Conservation (phyloP, 2,888 invertebrate genomes). For the Thymelicus acteon region DNA sequence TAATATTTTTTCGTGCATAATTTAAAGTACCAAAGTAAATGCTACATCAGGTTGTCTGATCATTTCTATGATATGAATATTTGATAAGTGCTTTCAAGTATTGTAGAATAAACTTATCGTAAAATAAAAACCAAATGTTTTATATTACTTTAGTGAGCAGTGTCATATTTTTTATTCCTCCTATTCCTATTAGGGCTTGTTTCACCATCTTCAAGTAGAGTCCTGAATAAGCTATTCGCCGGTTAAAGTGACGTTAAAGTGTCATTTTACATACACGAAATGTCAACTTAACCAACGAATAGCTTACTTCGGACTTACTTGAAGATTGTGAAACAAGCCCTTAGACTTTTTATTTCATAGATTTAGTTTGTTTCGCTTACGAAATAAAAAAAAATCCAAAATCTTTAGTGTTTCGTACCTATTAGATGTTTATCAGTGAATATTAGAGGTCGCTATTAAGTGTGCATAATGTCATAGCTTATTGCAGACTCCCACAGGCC, state of each 20-base stretch:
- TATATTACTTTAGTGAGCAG: neutral
- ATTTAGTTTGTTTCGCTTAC: no score
- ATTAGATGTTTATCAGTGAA: constrained; percentile 7
- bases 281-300: no score
- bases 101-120: neutral
- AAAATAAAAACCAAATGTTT: neutral
- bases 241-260: no score
- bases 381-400: no score
- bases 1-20: constrained; percentile 14
- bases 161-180: no score
- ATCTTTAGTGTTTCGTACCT: constrained; percentile 6
- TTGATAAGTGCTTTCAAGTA: neutral
- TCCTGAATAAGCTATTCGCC: no score
- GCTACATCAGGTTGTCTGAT: neutral
- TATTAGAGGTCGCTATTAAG: constrained; percentile 17
- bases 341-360: no score
- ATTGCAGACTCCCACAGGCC: constrained; percentile 28
- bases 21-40: constrained; percentile 8
- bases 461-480: constrained; percentile 23
- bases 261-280: no score
- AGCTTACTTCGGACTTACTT: no score
- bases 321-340: no score
- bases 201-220: no score
- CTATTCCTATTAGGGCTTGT: no score
- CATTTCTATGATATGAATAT: constrained; percentile 4